These are phyloP conservation scores for Xanthia togata DNA, from an alignment of 2,888 invertebrate genomes.

Conservation along the genomic window DNA sequence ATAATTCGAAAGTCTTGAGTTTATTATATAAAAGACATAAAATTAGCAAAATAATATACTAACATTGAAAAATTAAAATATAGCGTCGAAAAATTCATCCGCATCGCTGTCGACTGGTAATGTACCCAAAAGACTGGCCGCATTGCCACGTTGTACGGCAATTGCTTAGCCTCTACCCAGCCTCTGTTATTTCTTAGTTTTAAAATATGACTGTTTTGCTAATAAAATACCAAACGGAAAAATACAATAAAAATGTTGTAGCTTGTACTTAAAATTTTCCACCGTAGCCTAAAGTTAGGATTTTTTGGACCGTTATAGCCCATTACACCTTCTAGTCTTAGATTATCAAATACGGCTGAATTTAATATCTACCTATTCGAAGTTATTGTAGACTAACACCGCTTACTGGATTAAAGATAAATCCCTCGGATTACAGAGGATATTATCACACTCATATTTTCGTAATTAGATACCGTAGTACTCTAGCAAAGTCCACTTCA, in stretches of 20 bases:
- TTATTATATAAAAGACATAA: too few species aligned
- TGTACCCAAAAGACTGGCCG: too few species aligned
- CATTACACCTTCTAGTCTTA: neutral
- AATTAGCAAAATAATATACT: too few species aligned
- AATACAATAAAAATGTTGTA: neutral
- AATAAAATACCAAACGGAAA: neutral
- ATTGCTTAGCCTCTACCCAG: too few species aligned
- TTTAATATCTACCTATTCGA: neutral
- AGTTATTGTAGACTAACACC: conserved; percentile 1
- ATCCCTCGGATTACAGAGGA: neutral
- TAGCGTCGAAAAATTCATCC: too few species aligned
- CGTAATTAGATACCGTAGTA: neutral
- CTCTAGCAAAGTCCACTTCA: too few species aligned
- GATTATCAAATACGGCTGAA: neutral
- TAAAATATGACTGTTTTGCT: neutral
- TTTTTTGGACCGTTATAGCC: neutral
- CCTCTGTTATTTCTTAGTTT: neutral
- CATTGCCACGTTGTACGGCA: too few species aligned
- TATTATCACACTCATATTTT: conserved; percentile 7
- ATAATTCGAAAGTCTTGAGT: too few species aligned
- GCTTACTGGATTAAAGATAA: neutral
- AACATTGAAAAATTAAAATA: too few species aligned
- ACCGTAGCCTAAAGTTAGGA: neutral
- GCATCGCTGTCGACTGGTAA: too few species aligned
- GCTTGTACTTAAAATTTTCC: neutral